These are phyloP conservation scores for Salvelinus alpinus DNA, from an alignment of 2,113 vertebrate species.

Conservation along the genomic window DNA sequence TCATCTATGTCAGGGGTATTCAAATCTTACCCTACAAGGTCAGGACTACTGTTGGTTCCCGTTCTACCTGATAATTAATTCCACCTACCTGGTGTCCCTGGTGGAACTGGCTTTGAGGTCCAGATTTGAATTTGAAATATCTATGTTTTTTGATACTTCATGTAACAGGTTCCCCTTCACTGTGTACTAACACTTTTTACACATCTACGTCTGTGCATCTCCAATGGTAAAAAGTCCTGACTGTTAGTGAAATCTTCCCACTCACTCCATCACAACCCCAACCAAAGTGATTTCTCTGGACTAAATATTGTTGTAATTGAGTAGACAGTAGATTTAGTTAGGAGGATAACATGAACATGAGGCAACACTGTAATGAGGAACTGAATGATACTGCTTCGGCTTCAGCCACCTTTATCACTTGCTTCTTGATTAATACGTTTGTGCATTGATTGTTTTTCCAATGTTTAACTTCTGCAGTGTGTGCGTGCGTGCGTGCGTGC, in stretches of 20 bases:
- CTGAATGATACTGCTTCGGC: constrained; percentile 59
- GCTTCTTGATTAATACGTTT: constrained; percentile 36
- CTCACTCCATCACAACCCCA: constrained; percentile 35
- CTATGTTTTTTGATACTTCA: no score
- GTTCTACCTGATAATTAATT: no score
- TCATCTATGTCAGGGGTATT: neutral
- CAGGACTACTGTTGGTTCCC: no score
- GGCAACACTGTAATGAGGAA: constrained; percentile 60
- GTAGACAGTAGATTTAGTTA: constrained; percentile 53
- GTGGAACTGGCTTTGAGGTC: no score
- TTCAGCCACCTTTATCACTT: constrained; percentile 54
- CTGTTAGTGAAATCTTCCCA: constrained; percentile 16
- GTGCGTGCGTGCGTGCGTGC: neutral
- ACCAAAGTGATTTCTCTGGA: constrained; percentile 45
- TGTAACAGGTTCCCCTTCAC: neutral
- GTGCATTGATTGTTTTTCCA: constrained; percentile 49
- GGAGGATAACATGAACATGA: constrained; percentile 49
- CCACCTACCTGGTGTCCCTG: no score
- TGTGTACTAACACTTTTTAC: neutral
- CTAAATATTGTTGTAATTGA: constrained; percentile 35
- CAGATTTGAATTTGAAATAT: no score
- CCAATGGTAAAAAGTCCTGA: constrained; percentile 3
- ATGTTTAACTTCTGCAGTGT: constrained; percentile 12
- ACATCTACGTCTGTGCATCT: neutral
- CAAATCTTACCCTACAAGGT: no score